A percentile compares a stretch with the other conserved stretches of the same genome.
Conservation (phyloP, 2,113 vertebrate species). For the Mus pahari region DNA sequence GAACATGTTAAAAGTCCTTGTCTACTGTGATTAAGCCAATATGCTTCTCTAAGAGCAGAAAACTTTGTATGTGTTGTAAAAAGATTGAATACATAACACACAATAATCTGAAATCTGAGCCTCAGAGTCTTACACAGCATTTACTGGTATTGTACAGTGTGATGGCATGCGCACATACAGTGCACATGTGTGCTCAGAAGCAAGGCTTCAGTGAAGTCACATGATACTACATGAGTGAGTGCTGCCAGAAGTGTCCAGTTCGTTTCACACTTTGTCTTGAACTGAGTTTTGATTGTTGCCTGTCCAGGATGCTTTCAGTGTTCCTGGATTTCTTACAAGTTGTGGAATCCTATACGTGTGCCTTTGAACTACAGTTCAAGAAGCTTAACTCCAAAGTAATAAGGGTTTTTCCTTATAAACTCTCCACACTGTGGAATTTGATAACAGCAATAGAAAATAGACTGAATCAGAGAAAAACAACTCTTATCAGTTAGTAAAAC, state of each 20-base stretch:
- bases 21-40: background rate
- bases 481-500: background rate
- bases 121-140: no score
- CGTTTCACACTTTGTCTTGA: background rate
- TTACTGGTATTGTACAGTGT: background rate
- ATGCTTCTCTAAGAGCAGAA: background rate
- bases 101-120: background rate
- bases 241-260: no score
- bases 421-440: background rate
- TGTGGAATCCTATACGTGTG: background rate
- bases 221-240: no score
- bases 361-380: background rate
- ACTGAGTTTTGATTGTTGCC: background rate
- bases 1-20: background rate
- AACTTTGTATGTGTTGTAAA: background rate
- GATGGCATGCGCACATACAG: background rate
- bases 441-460: background rate
- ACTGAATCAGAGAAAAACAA: background rate
- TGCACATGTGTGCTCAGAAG: background rate
- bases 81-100: background rate
- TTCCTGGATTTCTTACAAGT: background rate
- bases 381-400: background rate
- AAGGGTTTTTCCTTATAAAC: background rate
- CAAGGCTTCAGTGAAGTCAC: background rate
- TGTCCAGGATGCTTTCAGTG: background rate